Evolutionary conservation across 2,113 vertebrate genomes (phyloP), one percentile per base, ranked within the genome.

Genomic region (Monopterus albus): DNA sequence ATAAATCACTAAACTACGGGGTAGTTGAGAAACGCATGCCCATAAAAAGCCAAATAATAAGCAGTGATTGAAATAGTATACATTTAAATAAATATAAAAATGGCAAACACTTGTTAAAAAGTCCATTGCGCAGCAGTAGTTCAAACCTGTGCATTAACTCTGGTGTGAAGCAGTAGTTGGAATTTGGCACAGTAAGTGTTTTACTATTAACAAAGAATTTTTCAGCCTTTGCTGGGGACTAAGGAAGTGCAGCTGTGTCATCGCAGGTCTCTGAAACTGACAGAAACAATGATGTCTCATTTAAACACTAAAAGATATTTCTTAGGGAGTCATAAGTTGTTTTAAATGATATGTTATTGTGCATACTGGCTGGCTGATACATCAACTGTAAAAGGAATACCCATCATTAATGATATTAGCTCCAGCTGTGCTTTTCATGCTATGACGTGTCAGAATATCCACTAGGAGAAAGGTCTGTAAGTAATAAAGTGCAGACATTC

Each of bases 201-300:
- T 7, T n/a, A 28, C 46, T 45, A 9, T 25, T 10, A 33, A 21
- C 1, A 7, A 21, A 33, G 20, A 26, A 23, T 39, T 59, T 55
- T 39, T 47, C 14, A 25, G 55, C 57, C 40, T 33, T 40, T 61
- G 23, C 40, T 68, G 64, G 56, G 17, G 33, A 31, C 3, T 6
- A 3, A 11, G 10, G 31, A 39, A 59, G 3, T 50, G 42, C 33
- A 65, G 26, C 52, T 4, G 28, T 21, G 23, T 4, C 3, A n/a
- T 4, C 2, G 21, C 5, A 33, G 18, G 29, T 39, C 29, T 40
- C 13, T 18, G 20, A 1, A 45, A 31, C 3, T 33, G 11, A 43
- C 14, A n/a, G 15, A 7, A 10, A 10, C 20, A 20, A 20, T 8
- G 4, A 18, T 0, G 10, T 31, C 14, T 43, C 5, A 29, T n/a